Evolutionary conservation across 2,797 vertebrate genomes (phyloP).

Genomic region (Urocyon cinereoargenteus): DNA sequence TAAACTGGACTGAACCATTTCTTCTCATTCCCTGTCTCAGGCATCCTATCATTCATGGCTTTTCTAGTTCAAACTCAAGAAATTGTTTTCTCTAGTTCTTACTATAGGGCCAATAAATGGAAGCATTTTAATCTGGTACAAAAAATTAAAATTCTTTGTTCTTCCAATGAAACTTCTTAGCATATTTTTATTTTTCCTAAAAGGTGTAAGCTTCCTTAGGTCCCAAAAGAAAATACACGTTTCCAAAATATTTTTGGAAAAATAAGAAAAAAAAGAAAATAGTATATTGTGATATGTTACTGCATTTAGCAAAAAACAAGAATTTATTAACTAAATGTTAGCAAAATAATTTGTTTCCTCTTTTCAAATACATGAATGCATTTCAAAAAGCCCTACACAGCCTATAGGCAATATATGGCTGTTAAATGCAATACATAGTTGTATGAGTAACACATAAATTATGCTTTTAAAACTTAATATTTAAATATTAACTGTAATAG

Average conservation of each 20-base stretch:
- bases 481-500: constrained; percentile 62
- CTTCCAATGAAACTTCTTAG: neutral
- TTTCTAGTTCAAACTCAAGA: constrained; percentile 32
- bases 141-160: constrained; percentile 28
- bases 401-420: neutral
- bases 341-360: constrained; percentile 42
- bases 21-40: neutral
- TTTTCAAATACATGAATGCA: constrained; percentile 54
- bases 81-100: constrained; percentile 31
- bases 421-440: neutral
- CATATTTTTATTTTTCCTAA: constrained; percentile 50
- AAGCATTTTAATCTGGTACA: neutral
- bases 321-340: constrained; percentile 44
- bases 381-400: neutral
- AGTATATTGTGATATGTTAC: neutral
- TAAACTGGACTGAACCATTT: neutral
- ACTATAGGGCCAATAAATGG: neutral
- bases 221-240: constrained; percentile 1
- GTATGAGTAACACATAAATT: constrained; percentile 2
- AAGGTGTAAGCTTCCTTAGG: neutral
- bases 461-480: constrained; percentile 51
- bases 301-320: constrained; percentile 32
- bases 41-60: neutral
- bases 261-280: constrained; percentile 55
- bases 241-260: constrained; percentile 59